Conservation (phyloP, 2,113 vertebrate species). For the Ceuthmochares aereus region DNA sequence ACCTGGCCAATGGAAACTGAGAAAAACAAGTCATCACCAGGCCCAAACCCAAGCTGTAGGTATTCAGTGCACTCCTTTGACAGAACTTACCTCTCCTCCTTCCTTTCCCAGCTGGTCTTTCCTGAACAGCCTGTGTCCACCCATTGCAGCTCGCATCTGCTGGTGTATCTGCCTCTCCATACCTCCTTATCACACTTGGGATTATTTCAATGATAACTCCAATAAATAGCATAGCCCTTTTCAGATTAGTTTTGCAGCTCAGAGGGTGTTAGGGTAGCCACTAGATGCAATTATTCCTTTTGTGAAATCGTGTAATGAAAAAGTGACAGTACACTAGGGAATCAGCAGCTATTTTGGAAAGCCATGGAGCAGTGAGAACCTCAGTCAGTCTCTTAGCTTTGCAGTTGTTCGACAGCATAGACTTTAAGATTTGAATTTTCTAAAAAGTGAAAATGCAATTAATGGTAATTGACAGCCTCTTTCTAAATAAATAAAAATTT, state of each 20-base stretch:
- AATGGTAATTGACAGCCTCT: conserved; percentile 64
- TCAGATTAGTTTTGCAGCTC: neutral
- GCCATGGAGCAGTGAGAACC: neutral
- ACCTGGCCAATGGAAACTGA: neutral
- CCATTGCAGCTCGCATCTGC: rapidly evolving
- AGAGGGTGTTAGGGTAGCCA: neutral
- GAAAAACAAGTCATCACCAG: neutral
- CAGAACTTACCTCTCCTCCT: neutral
- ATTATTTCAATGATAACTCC: neutral
- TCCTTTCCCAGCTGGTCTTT: neutral
- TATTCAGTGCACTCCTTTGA: neutral
- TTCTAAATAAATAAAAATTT: conserved; percentile 62
- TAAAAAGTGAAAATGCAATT: conserved; percentile 52
- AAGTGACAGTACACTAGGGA: neutral
- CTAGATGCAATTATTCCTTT: neutral
- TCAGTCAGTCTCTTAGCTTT: conserved; percentile 19
- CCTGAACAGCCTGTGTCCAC: neutral
- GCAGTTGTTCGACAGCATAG: neutral
- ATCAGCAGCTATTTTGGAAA: conserved; percentile 29
- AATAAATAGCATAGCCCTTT: neutral
- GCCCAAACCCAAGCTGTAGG: neutral
- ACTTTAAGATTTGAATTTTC: conserved; percentile 51
- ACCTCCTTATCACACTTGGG: rapidly evolving
- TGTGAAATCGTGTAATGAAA: neutral
- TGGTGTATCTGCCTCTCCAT: neutral